Evolutionary conservation across 2,113 vertebrate genomes (phyloP).

Genomic region (Psittacus erithacus): DNA sequence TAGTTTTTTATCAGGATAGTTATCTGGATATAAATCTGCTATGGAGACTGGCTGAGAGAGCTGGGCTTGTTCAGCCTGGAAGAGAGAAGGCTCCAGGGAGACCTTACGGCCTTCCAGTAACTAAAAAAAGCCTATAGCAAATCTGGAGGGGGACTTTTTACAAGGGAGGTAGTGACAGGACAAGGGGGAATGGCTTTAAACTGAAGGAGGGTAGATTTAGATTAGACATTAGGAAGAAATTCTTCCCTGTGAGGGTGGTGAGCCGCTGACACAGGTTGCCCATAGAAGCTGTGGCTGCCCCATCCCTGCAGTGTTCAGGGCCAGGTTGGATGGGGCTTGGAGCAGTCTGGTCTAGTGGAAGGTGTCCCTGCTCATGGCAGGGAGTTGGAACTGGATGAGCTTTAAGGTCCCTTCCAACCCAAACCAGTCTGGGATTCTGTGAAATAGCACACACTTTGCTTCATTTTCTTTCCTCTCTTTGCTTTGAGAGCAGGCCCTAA

Average conservation of each 20-base stretch:
- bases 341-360: not conserved
- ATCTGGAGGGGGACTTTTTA: not conserved
- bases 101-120: not conserved
- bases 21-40: not conserved
- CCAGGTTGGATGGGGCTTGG: not conserved
- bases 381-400: not conserved
- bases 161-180: not conserved
- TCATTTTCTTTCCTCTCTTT: not conserved
- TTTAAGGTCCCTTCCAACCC: not conserved
- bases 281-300: not conserved
- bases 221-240: not conserved
- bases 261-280: not conserved
- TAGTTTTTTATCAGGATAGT: not conserved
- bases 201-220: not conserved
- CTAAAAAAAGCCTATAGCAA: not conserved
- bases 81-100: not conserved
- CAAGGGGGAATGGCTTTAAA: not conserved
- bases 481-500: not conserved
- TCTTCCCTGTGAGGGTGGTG: not conserved
- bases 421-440: not conserved
- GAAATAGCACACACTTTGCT: not conserved
- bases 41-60: not conserved
- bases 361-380: not conserved
- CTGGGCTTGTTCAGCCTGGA: not conserved
- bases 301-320: not conserved